Base-by-base conservation (phyloP, 2,113 vertebrate genomes). In the Nothocercus julius region DNA sequence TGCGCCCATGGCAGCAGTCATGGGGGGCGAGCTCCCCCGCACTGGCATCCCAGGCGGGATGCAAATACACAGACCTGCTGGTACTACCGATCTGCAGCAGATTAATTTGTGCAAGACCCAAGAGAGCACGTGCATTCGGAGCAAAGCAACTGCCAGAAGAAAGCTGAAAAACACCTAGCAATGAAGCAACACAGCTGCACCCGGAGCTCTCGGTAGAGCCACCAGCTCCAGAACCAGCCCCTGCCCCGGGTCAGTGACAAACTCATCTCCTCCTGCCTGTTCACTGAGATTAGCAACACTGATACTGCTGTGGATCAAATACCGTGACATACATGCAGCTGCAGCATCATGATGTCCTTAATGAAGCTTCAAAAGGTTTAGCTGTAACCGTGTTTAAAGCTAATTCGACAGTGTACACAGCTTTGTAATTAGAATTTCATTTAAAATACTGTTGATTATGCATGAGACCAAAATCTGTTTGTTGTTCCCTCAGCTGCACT, bases 291-390 rank as follows among this genome's bases (percentile, higher is more conserved):
- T 3, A 1, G 21, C 47, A 27, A 22, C 1, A 34, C 47, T 49
- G n/a, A 75, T 13, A 49, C 59, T 51, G 25, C 3, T 10, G 5
- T 0, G 19, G 73, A 9, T 16, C 32, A 42, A n/a, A 28, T 14
- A 58, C 8, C 8, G 0, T 19, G 21, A 53, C 2, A n/a, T 0
- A 15, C 11, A 4, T 0, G 0, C 27, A 62, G 28, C 38, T 3
- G 3, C 69, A 74, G 1, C 0, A 11, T 42, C 76, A 45, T 13
- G 5, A 24, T 1, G 27, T 11, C 47, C 51, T 14, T 30, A 22
- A 4, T 4, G 69, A 34, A 49, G 27, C 66, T 58, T 32, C 69
- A 27, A 19, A 58, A 32, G 70, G 19, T 4, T 28, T 13, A 42
- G 4, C 30, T 53, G 17, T 15, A 28, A 34, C 5, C 69, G 9